Evolutionary conservation across 37 sponge, comb jelly and placozoan species (phyloP), one percentile per base, ranked within the genome.

Genomic region (Mnemiopsis leidyi): DNA sequence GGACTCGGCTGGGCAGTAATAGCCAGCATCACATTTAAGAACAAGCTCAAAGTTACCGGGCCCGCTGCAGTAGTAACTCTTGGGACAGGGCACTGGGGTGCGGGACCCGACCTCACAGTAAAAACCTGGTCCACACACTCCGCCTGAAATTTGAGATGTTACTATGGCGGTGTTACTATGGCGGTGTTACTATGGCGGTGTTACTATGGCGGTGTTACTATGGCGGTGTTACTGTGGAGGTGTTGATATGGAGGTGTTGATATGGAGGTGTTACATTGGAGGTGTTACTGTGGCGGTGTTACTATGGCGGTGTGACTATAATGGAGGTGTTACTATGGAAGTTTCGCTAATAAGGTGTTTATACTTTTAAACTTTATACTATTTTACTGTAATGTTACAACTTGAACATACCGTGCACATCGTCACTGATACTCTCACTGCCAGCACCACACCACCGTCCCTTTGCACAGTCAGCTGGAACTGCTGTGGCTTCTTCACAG

Each of bases 401-500:
- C n/a, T n/a, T n/a, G n/a, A n/a, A 48, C 61, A 5, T 24, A 92
- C 93, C 93, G 73, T 92, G 68, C 13, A 69, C 93, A 92, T 35
- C 73, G 39, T 92, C 76, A 69, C 32, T 38, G 25, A 21, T 71
- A 23, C 69, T 69, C 0, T 7, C 33, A 35, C 69, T 16, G 2
- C 93, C 76, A 0, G 93, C 93, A n/a, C 33, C 5, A 92, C 93
- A 69, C 73, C 76, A 92, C 71, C 76, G 69, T n/a, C 93, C 93
- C 28, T 20, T 38, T 7, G 93, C 69, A 92, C 93, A 92, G 38
- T 68, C 69, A 1, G 30, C 23, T 16, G 90, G 90, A 9, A 23
- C 25, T 23, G 71, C 93, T 23, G 75, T 71, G 32, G 67, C 94
- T 34, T 93, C 69, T 26, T 36, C 93, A n/a, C 93, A 92, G 76